These are phyloP conservation scores for Darevskia nairensis DNA, from an alignment of 2,797 vertebrate species.

Conservation along the genomic window DNA sequence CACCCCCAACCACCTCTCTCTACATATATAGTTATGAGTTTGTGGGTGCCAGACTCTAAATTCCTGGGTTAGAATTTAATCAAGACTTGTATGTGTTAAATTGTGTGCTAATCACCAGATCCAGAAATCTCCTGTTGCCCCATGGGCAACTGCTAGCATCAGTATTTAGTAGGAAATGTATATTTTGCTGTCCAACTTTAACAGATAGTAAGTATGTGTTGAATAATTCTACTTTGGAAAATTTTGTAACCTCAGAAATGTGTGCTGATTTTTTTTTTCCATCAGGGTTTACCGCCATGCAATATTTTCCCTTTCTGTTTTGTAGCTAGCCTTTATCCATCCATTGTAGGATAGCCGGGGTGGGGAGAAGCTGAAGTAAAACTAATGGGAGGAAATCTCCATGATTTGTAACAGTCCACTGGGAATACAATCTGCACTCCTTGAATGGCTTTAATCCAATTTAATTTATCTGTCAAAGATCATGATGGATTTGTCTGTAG, in stretches of 20 bases:
- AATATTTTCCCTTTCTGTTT: not conserved
- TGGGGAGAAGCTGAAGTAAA: slow-evolving; percentile 50
- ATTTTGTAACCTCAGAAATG: not conserved
- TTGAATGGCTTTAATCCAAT: slow-evolving; percentile 69
- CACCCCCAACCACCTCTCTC: too few species aligned
- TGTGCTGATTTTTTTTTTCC: not conserved
- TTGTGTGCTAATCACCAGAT: not conserved
- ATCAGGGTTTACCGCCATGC: not conserved
- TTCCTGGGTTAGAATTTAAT: too few species aligned
- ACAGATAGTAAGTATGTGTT: not conserved
- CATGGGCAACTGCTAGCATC: not conserved
- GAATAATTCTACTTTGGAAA: not conserved
- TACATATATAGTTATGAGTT: too few species aligned
- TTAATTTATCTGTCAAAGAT: slow-evolving; percentile 74
- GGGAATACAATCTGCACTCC: slow-evolving; percentile 67
- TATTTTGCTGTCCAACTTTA: not conserved
- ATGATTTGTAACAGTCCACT: slow-evolving; percentile 69
- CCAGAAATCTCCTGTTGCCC: not conserved
- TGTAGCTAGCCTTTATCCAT: not conserved
- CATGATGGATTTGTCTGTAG: slow-evolving; percentile 69
- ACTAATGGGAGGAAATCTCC: slow-evolving; percentile 37
- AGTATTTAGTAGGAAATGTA: not conserved
- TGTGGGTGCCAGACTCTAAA: too few species aligned
- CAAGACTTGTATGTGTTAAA: too few species aligned
- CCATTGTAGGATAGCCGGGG: not conserved